These are phyloP conservation scores for Apus apus DNA, from an alignment of 2,113 vertebrate genomes.

Conservation along the genomic window DNA sequence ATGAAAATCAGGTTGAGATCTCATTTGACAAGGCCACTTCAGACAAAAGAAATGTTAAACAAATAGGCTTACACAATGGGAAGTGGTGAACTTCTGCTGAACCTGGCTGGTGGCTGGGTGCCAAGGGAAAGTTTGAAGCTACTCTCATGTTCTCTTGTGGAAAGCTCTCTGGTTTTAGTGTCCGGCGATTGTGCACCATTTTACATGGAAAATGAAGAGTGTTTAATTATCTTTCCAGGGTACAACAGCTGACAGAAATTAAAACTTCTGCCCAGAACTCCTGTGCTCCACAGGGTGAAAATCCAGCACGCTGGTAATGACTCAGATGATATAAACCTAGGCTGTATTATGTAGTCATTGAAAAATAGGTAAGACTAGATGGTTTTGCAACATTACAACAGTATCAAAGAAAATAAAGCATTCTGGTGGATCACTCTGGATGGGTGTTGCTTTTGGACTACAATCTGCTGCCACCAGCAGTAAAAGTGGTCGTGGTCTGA, in stretches of 20 bases:
- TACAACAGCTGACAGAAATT: constrained; percentile 29
- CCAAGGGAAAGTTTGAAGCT: constrained; percentile 69
- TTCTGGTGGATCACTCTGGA: not conserved
- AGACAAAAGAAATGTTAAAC: constrained; percentile 71
- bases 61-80: constrained; percentile 67
- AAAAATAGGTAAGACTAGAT: not conserved
- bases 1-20: constrained; percentile 37
- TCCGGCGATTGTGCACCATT: not conserved
- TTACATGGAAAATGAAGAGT: constrained; percentile 26
- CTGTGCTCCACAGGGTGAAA: not conserved
- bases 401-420: not conserved
- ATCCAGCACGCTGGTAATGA: not conserved
- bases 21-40: constrained; percentile 56
- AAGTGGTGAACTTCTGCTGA: constrained; percentile 69
- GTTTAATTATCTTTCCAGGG: constrained; percentile 36
- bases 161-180: constrained; percentile 51
- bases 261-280: not conserved
- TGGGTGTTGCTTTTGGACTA: not conserved
- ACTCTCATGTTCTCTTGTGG: constrained; percentile 14
- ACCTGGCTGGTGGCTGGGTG: constrained; percentile 32
- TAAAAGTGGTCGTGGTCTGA: not conserved
- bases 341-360: not conserved
- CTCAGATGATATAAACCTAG: not conserved
- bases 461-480: not conserved
- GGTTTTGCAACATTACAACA: not conserved